phyloP scores from a whole-genome alignment of 37 sponge, comb jelly and placozoan species.

The Corticium candelabrum region DNA sequence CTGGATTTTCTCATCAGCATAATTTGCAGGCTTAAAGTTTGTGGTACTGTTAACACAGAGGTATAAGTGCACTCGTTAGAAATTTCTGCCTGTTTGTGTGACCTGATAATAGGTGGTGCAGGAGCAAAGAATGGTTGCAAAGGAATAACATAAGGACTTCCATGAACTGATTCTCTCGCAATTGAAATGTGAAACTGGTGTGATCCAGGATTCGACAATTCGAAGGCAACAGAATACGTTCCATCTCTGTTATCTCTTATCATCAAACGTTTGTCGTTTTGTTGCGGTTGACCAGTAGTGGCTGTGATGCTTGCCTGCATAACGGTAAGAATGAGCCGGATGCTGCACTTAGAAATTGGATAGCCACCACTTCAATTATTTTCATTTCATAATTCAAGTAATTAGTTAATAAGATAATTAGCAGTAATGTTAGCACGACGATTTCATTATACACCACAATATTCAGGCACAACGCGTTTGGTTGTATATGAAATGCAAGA shows the following conservation, averaged over 20 bases:
- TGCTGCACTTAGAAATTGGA: background rate
- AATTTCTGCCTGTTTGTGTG: no score
- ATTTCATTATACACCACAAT: no score
- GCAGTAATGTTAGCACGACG: background rate
- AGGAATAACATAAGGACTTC: background rate
- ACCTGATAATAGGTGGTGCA: no score
- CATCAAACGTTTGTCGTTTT: background rate
- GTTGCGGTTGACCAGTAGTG: background rate
- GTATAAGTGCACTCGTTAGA: no score
- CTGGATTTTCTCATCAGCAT: background rate
- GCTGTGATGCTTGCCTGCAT: background rate
- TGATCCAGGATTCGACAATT: background rate
- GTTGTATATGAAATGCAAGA: no score
- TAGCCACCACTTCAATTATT: no score
- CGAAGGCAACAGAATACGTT: background rate
- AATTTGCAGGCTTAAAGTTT: background rate
- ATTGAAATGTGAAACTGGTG: background rate
- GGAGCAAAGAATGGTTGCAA: no score
- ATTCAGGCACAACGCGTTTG: no score
- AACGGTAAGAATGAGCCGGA: background rate
- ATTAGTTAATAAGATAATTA: no score
- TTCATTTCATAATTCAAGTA: no score
- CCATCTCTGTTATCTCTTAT: background rate
- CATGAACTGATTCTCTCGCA: background rate
- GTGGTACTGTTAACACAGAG: background rate